Base-by-base conservation (phyloP, 2,113 vertebrate genomes). In the Bolborhynchus lineola region DNA sequence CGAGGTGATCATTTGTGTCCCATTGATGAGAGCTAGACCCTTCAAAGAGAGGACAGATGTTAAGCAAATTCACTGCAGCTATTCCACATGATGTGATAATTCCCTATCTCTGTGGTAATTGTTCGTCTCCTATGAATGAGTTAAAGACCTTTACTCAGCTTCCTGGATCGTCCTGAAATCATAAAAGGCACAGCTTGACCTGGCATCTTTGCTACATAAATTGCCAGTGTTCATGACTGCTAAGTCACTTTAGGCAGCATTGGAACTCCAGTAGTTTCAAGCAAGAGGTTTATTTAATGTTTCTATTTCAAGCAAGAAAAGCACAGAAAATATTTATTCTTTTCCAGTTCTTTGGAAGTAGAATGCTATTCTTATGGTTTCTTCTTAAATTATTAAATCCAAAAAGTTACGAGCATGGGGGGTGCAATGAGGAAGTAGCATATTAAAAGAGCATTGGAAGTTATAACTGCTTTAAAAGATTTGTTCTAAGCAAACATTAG, bases 1-100 rank as follows among this genome's bases (percentile, higher is more conserved):
- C 1, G 99, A 99, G 21, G 99, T 99, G 98, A 99, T 99, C 99
- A 99, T 99, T 97, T 99, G 99, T 2, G 99, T 99, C 70, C 99
- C 99, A 0, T 99, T 99, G 95, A 99, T 99, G 93, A 99, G 98
- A 31, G 99, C 99, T 75, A 99, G 97, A 37, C 99, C 99, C 99
- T 99, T 96, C 41, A 35, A 93, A 89, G 62, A 68, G 33, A 88
- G 24, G 85, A 52, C 31, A 88, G 82, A 25, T 11, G 15, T 62
- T 69, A 84, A 95, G 10, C 8, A 53, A 69, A 47, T 26, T 64
- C 77, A 37, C 4, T 59, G 67, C 7, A 29, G 46, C 53, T 87
- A 39, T 87, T 91, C 24, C 65, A 75, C 24, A 16, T 0, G 0
- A 53, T 65, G 64, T 49, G 80, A 21, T 41, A 87, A 77, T 26